A percentile compares a stretch with the other conserved stretches of the same genome.
These are phyloP conservation scores for Nebria brevicollis DNA, from an alignment of 2,888 invertebrate genomes.

Conservation along the genomic window DNA sequence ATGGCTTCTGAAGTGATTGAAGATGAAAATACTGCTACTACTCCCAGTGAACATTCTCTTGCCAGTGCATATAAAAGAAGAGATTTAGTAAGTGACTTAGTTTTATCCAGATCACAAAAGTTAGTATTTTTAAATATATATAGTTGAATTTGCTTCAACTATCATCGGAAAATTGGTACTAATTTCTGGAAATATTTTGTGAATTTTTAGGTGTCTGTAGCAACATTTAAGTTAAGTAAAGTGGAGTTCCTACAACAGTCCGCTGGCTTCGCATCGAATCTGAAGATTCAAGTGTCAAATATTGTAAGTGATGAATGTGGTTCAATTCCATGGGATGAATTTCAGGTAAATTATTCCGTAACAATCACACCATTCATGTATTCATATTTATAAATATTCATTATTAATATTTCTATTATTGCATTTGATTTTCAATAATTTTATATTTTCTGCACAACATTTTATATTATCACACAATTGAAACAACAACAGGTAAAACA, in stretches of 20 bases:
- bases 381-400: conserved; percentile 47
- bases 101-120: not conserved
- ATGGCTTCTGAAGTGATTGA: conserved; percentile 88
- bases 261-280: conserved; percentile 71
- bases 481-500: conserved; percentile 3
- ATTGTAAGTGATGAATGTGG: conserved; percentile 84
- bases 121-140: not conserved
- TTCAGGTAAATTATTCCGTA: conserved; percentile 74
- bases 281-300: conserved; percentile 76
- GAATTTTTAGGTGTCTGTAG: conserved; percentile 64
- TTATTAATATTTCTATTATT: conserved; percentile 42
- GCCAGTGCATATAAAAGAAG: conserved; percentile 82
- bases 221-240: conserved; percentile 76
- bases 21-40: conserved; percentile 76
- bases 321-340: conserved; percentile 92
- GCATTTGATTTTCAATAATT: conserved; percentile 39
- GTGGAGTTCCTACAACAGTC: conserved; percentile 80
- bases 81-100: conserved; percentile 72
- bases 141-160: not conserved
- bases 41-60: conserved; percentile 85
- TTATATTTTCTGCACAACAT: conserved; percentile 10
- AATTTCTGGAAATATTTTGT: not conserved
- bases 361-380: conserved; percentile 43
- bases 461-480: not conserved
- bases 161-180: not conserved